Conservation (phyloP, 2,113 vertebrate species). For the Phodopus roborovskii region DNA sequence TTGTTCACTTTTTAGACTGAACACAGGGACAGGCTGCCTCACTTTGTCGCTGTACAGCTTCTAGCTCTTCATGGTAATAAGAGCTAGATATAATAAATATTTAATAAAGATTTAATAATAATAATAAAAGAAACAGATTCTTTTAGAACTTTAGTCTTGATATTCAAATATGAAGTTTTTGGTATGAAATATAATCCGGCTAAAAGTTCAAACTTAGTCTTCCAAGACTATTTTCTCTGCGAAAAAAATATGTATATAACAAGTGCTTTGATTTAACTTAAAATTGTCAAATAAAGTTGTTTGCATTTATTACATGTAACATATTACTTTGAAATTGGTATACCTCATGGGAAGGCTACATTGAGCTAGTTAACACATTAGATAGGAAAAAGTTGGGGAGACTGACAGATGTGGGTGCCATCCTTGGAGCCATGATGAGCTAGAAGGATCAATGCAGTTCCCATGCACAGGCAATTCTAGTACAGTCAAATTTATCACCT, state of each 20-base stretch:
- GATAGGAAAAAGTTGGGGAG: background rate
- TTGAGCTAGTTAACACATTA: background rate
- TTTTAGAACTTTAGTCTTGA: background rate
- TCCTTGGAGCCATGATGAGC: background rate
- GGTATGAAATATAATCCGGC: background rate
- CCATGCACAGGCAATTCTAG: background rate
- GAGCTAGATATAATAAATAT: too few species aligned
- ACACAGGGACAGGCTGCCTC: background rate
- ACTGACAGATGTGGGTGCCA: background rate
- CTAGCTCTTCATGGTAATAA: background rate
- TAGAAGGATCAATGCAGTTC: background rate
- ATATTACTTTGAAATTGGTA: background rate
- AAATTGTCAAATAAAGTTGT: background rate
- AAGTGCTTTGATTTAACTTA: background rate
- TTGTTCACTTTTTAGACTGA: background rate
- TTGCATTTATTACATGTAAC: background rate
- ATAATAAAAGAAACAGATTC: too few species aligned
- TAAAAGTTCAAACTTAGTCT: background rate
- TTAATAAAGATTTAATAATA: too few species aligned
- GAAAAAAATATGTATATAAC: background rate
- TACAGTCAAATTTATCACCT: background rate
- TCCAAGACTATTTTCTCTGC: background rate
- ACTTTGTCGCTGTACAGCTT: background rate
- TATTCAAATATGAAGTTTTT: background rate
- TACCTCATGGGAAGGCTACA: background rate